Percentiles rank a stretch among this genome's conserved stretches.
These are phyloP conservation scores for Sympetrum striolatum DNA, from an alignment of 2,888 invertebrate species.

Conservation along the genomic window DNA sequence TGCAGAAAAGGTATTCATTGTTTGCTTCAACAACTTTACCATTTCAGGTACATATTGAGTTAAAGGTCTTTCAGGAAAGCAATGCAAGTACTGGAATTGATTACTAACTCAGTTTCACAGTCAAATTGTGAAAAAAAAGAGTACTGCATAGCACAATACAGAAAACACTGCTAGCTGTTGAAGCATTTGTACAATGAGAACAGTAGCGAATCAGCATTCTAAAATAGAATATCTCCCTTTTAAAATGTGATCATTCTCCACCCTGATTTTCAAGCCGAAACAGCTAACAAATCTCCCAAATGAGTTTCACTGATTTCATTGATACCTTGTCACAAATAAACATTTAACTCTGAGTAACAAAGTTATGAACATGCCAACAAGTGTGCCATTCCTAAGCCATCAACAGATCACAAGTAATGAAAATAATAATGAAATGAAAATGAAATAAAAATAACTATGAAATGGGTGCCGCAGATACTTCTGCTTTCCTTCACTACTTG, in stretches of 20 bases:
- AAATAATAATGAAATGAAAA: not conserved
- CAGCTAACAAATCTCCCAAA: not conserved
- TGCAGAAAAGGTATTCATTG: not conserved
- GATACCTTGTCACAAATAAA: conserved; percentile 3
- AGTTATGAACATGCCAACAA: not conserved
- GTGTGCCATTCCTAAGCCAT: conserved; percentile 1
- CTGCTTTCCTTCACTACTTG: no score
- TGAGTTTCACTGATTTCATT: not conserved
- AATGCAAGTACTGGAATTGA: not conserved
- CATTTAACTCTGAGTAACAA: conserved; percentile 27
- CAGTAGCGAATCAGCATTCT: not conserved
- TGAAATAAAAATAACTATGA: not conserved
- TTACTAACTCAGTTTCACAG: not conserved
- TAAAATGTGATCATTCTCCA: not conserved
- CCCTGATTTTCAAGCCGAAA: not conserved
- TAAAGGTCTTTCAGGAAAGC: not conserved
- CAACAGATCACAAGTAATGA: not conserved
- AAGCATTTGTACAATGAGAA: not conserved
- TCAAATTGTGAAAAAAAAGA: not conserved
- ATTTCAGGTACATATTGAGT: not conserved
- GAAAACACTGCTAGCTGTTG: not conserved
- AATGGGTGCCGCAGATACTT: not conserved
- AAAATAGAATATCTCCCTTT: not conserved
- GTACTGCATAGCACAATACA: not conserved
- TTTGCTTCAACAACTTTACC: not conserved